phyloP scores from a whole-genome alignment of 2,888 invertebrate genomes.

The Apantesis nais region DNA sequence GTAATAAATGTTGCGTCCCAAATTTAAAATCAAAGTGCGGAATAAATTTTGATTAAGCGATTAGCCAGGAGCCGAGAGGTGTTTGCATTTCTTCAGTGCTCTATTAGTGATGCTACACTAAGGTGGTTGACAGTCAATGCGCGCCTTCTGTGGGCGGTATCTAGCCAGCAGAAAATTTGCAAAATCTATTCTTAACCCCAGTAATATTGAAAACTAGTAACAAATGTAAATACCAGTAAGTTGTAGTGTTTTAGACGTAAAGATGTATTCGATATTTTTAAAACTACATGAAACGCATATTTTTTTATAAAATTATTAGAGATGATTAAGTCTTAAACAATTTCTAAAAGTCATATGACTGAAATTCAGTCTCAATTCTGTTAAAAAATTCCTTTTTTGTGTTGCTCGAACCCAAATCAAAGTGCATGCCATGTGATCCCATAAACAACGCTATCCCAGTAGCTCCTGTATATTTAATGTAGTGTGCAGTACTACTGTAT shows the following conservation, averaged over 20 bases:
- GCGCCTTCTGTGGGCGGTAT: slow-evolving; percentile 36
- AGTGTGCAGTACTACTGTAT: background rate
- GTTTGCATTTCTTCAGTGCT: slow-evolving; percentile 76
- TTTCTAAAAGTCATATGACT: too few relatives aligned
- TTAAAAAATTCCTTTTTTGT: background rate
- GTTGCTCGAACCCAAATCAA: background rate
- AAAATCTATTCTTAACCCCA: background rate
- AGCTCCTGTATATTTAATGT: background rate
- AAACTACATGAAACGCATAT: too few relatives aligned
- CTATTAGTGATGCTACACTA: slow-evolving; percentile 62
- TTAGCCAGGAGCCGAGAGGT: slow-evolving; percentile 76
- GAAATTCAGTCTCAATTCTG: too few relatives aligned
- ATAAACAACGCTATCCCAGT: background rate
- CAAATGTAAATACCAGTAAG: background rate
- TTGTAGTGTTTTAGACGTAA: background rate
- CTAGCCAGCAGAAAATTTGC: slow-evolving; percentile 20
- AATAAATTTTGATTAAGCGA: slow-evolving; percentile 86
- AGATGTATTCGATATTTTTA: background rate
- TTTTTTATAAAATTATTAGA: background rate
- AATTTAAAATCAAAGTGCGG: slow-evolving; percentile 86
- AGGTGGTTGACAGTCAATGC: slow-evolving; percentile 44
- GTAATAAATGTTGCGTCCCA: slow-evolving; percentile 85
- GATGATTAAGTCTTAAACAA: background rate
- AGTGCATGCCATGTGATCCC: background rate
- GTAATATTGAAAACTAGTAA: background rate